Percentiles rank a stretch among this genome's conserved stretches.
Evolutionary conservation across 2,113 vertebrate genomes (phyloP).

Genomic region (Cololabis saira): DNA sequence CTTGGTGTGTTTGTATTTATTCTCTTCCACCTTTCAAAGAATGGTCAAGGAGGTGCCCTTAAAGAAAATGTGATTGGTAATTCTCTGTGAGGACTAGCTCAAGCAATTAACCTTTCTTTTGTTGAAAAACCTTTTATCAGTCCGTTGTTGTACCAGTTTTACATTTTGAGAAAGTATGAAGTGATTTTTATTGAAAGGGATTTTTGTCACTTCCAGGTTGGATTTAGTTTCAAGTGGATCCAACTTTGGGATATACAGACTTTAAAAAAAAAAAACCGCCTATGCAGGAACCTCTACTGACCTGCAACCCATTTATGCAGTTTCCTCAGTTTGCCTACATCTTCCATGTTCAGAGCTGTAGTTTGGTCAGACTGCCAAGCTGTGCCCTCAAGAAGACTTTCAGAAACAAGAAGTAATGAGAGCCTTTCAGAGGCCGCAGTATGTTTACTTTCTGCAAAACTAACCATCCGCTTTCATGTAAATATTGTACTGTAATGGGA

Average conservation of each 20-base stretch:
- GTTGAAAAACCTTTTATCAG: no score
- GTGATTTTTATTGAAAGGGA: constrained; percentile 14
- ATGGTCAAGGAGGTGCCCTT: constrained; percentile 19
- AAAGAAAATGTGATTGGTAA: constrained; percentile 21
- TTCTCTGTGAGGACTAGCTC: neutral
- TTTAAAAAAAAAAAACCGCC: neutral
- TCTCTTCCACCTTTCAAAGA: neutral
- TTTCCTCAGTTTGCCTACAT: neutral
- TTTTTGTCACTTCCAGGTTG: constrained; percentile 4
- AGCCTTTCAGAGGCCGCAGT: constrained; percentile 8
- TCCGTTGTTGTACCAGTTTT: no score
- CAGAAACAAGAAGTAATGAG: neutral
- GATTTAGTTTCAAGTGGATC: constrained; percentile 7
- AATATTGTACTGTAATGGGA: constrained; percentile 44
- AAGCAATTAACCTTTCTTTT: neutral
- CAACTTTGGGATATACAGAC: constrained; percentile 13
- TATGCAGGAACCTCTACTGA: neutral
- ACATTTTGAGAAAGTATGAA: neutral
- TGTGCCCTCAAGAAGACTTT: neutral
- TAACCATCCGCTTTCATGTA: constrained; percentile 23
- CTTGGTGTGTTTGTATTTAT: neutral
- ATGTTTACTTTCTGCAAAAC: constrained; percentile 4
- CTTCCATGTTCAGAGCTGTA: neutral
- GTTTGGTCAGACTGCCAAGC: constrained; percentile 10
- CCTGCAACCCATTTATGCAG: neutral